Base-by-base conservation (phyloP, 2,113 vertebrate genomes). In the Sapajus apella region DNA sequence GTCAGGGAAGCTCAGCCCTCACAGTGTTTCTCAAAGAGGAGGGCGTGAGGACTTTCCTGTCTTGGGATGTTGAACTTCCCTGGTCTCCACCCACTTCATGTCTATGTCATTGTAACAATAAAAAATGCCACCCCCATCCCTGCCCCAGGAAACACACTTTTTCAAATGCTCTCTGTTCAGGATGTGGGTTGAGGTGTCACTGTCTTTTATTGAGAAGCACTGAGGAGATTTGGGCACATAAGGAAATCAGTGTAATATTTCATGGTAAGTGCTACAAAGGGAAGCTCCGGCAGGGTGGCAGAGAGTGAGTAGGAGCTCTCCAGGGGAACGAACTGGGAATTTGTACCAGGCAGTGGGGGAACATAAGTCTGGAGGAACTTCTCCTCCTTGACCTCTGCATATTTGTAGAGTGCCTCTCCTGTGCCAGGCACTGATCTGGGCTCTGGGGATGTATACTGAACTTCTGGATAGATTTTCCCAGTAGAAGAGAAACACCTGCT, bases 221-320 rank as follows among this genome's bases (percentile, higher is more conserved):
- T 37, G 45, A 64, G 55, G 35, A 75, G 5, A 21, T 17, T 43
- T 23, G 2, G 21, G 16, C 21, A 21, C 10, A 1, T 8, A 5
- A 56, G 25, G 18, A 14, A 1, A 21, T 5, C 2, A 1, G 64
- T 47, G 9, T 23, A 0, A 5, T 47, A 2, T 16, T 55, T 55
- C 40, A 27, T 3, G 18, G 23, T 2, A 20, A 21, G 30, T 17
- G 25, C 58, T 43, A 17, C 32, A 8, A 32, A 55, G 47, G 10
- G 70, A 16, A 2, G 72, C 30, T 10, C 73, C 21, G 84, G 64
- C 58, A 11, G n/a, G 79, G 86, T 21, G 68, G 5, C 8, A 3
- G 25, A 80, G 89, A 35, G 47, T 50, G 23, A 70, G 2, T 0
- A 47, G 73, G 37, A 5, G 32, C 16, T 21, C 37, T 1, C 37